These are phyloP conservation scores for Spilosoma lubricipeda DNA, from an alignment of 2,888 invertebrate genomes.

Conservation along the genomic window DNA sequence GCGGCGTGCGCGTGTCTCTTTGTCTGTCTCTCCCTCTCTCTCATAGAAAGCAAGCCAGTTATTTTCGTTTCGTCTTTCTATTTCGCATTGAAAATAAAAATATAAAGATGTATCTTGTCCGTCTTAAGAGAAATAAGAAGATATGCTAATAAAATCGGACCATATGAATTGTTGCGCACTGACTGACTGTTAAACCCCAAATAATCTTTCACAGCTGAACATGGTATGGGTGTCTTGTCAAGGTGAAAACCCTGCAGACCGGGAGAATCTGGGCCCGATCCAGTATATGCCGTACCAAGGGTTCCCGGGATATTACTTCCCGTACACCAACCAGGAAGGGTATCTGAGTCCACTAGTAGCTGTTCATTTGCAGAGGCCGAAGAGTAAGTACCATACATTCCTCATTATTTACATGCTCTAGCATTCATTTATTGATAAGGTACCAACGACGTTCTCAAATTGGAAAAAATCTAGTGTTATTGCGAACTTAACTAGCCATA, in stretches of 20 bases:
- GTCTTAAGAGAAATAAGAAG: neutral
- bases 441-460: no score
- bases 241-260: constrained; percentile 97
- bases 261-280: constrained; percentile 95
- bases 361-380: constrained; percentile 93
- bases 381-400: constrained; percentile 86
- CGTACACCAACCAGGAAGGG: constrained; percentile 94
- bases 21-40: no score
- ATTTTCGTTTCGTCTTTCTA: no score
- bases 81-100: no score
- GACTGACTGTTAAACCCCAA: neutral
- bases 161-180: neutral
- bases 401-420: neutral
- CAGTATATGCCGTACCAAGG: constrained; percentile 93
- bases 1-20: no score
- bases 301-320: constrained; percentile 96
- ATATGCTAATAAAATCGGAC: neutral
- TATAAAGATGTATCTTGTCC: no score
- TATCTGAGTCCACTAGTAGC: constrained; percentile 96
- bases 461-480: no score
- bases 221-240: constrained; percentile 97
- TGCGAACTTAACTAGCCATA: no score
- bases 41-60: no score
- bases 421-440: no score
- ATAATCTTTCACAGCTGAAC: constrained; percentile 85